phyloP scores from a whole-genome alignment of 2,113 vertebrate genomes.

The Embiotoca jacksoni region DNA sequence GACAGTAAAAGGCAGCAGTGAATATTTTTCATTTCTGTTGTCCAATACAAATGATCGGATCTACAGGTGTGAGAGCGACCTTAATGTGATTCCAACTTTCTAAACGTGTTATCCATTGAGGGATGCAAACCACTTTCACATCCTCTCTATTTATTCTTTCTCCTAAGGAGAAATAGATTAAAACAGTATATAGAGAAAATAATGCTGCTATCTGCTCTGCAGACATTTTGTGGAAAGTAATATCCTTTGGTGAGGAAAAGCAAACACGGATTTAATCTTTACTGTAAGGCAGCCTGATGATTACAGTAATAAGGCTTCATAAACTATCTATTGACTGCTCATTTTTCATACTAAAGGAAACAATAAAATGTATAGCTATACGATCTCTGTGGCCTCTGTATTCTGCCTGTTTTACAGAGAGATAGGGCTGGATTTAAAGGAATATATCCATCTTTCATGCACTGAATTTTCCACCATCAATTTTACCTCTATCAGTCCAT shows the following conservation, averaged over 20 bases:
- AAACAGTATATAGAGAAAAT: constrained; percentile 23
- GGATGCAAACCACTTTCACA: not conserved
- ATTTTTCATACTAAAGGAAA: constrained; percentile 63
- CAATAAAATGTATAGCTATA: constrained; percentile 41
- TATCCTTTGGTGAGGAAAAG: constrained; percentile 57
- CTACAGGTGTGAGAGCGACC: not conserved
- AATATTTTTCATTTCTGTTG: not conserved
- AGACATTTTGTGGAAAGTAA: constrained; percentile 57
- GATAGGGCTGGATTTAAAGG: constrained; percentile 24
- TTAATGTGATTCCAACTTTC: not conserved
- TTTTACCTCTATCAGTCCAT: constrained; percentile 29
- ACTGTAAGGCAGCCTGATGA: constrained; percentile 47
- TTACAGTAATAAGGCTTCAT: constrained; percentile 61
- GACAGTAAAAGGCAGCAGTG: not conserved
- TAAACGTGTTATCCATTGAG: not conserved
- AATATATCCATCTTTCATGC: not conserved
- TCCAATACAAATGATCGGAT: not conserved
- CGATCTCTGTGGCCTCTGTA: constrained; percentile 25
- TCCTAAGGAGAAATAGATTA: constrained; percentile 34
- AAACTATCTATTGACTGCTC: constrained; percentile 62
- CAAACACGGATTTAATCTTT: constrained; percentile 75
- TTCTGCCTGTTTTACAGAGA: constrained; percentile 5
- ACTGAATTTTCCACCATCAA: not conserved
- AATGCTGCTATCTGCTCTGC: constrained; percentile 14
- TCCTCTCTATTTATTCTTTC: constrained; percentile 2